Evolutionary conservation across 2,888 invertebrate species (phyloP), one percentile per base, ranked within the genome.

Genomic region (Drosophila helvetica): DNA sequence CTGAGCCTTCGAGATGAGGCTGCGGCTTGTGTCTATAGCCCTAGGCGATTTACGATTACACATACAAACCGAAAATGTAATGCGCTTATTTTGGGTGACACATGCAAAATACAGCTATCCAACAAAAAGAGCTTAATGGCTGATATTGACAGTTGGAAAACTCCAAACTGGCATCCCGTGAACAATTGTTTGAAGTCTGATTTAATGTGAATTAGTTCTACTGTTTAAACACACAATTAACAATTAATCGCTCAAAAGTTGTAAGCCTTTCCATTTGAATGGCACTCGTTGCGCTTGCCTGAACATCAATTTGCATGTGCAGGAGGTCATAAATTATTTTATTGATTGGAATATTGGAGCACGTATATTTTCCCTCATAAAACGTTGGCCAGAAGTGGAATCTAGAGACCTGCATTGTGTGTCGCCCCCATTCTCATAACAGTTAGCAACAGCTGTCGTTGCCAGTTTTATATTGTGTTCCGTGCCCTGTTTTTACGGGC

Each of bases 331-430:
- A 62, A 42, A 59, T 7, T 2, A 19, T 30, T 48, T 62, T 62
- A 62, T 60, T 22, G 48, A 60, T 62, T 62, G 60, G 48, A 62
- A 48, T 62, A 60, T 62, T 42, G 38, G 19, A 38, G 27, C 42
- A 6, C 27, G 27, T 27, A 27, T 27, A 38, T 47, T 62, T 38
- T 19, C 1, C 3, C 38, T n/a, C 38, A n/a, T 38, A 38, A 38
- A 38, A n/a, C 15, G 3, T n/a, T 46, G n/a, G 18, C n/a, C 15
- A 15, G 38, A 38, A 18, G 33, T 30, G 22, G 10, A 17, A 18
- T 25, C 33, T n/a, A 57, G 17, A 9, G 46, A 46, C 18, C 25
- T 27, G 47, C 33, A 38, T 38, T 60, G 30, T 56, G 30, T 56
- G 9, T 60, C 22, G 30, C 18, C 30, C 30, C 15, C 30, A 60